Evolutionary conservation across 1,140 invertebrate genomes (phyloP).

Genomic region (Xylocopa sonorina): DNA sequence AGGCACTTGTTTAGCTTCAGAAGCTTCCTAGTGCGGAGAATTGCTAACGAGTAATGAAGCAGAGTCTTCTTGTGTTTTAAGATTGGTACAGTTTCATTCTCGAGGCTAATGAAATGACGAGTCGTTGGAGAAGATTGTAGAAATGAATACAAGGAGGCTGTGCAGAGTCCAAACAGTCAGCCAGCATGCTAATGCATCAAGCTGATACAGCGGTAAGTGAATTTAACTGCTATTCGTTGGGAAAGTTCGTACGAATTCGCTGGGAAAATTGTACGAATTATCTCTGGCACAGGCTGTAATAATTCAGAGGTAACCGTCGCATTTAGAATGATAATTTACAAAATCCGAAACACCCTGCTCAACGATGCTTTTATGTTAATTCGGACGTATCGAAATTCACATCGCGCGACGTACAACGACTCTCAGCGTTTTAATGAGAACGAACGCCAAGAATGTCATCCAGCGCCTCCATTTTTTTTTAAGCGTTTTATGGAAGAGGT

Average conservation of each 20-base stretch:
- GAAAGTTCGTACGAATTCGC: background rate
- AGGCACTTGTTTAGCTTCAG: no score
- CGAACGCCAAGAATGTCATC: conserved; percentile 11
- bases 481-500: no score
- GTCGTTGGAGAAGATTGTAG: conserved; percentile 3
- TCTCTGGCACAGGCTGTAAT: conserved; percentile 16
- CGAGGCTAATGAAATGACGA: background rate
- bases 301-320: conserved; percentile 48
- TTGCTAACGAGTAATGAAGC: no score
- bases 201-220: conserved; percentile 48
- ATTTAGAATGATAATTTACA: conserved; percentile 53
- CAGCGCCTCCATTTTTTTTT: no score
- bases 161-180: conserved; percentile 41
- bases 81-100: no score
- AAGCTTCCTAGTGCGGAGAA: no score
- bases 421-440: conserved; percentile 38
- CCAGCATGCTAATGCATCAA: conserved; percentile 39
- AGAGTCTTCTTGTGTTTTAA: no score
- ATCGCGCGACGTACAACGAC: conserved; percentile 33
- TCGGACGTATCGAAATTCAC: conserved; percentile 31
- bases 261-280: conserved; percentile 47
- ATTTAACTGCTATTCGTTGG: conserved; percentile 37
- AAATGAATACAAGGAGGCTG: conserved; percentile 41
- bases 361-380: conserved; percentile 47
- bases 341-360: conserved; percentile 30